Percentiles rank a stretch among this genome's conserved stretches.
These are phyloP conservation scores for Acanthiza pusilla DNA, from an alignment of 2,797 vertebrate genomes.

Conservation along the genomic window DNA sequence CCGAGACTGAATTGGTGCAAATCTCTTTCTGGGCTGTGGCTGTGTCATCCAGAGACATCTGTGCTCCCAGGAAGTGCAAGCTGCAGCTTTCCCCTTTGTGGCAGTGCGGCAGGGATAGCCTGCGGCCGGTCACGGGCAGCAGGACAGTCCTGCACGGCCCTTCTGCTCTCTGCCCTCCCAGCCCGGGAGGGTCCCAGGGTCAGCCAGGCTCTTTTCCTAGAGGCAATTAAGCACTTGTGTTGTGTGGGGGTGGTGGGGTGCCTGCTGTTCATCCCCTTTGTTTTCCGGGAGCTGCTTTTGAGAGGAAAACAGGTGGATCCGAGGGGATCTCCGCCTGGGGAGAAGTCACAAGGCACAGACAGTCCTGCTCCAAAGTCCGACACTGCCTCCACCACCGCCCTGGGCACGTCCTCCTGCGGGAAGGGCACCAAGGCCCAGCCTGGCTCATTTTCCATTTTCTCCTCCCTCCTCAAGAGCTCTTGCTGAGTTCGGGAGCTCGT, in stretches of 20 bases:
- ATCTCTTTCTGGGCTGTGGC: neutral
- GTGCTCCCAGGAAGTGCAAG: neutral
- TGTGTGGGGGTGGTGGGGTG: neutral
- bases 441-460: neutral
- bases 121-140: rapidly evolving
- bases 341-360: neutral
- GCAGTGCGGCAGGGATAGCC: neutral
- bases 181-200: neutral
- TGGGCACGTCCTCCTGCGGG: rapidly evolving
- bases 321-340: neutral
- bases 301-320: neutral
- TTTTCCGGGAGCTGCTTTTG: neutral
- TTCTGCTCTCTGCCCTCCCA: neutral
- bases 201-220: neutral
- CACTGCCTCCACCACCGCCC: neutral
- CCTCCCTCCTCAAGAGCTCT: neutral
- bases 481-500: rapidly evolving
- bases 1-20: rapidly evolving
- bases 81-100: neutral
- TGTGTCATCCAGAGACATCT: neutral
- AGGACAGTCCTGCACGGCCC: neutral
- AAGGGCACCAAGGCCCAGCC: neutral
- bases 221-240: neutral
- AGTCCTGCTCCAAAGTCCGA: neutral
- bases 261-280: slow-evolving; percentile 23